These are phyloP conservation scores for Oceanodroma tethys DNA, from an alignment of 2,113 vertebrate genomes.

Conservation along the genomic window DNA sequence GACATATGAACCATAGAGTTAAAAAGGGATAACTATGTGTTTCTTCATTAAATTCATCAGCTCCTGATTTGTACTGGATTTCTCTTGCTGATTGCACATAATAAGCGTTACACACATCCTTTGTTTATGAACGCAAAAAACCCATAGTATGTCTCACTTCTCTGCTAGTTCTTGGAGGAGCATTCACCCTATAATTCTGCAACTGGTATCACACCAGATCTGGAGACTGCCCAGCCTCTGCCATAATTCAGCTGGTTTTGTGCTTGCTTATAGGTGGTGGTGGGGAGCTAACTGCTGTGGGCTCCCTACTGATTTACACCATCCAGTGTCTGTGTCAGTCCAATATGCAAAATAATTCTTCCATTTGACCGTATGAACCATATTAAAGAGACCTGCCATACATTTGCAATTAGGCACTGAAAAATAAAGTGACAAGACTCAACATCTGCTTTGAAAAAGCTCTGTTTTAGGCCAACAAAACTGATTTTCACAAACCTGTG, in stretches of 20 bases:
- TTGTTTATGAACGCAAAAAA: neutral
- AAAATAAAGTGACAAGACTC: neutral
- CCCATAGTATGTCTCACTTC: neutral
- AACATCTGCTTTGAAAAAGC: neutral
- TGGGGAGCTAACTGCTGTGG: neutral
- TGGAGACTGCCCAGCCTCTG: neutral
- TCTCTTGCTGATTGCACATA: neutral
- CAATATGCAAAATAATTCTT: neutral
- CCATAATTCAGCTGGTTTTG: neutral
- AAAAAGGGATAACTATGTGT: neutral
- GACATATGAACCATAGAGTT: neutral
- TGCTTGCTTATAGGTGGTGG: neutral
- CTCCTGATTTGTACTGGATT: neutral
- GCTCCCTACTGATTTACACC: neutral
- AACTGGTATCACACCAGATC: neutral
- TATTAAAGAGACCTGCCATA: neutral
- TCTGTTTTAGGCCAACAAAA: neutral
- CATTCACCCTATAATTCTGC: neutral
- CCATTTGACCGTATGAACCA: neutral
- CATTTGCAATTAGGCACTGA: neutral
- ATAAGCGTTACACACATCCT: neutral
- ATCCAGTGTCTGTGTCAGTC: neutral
- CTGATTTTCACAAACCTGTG: neutral
- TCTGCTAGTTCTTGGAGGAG: neutral
- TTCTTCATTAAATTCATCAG: neutral